These are phyloP conservation scores for Dynastes tityus DNA, from an alignment of 2,888 invertebrate species.

Conservation along the genomic window DNA sequence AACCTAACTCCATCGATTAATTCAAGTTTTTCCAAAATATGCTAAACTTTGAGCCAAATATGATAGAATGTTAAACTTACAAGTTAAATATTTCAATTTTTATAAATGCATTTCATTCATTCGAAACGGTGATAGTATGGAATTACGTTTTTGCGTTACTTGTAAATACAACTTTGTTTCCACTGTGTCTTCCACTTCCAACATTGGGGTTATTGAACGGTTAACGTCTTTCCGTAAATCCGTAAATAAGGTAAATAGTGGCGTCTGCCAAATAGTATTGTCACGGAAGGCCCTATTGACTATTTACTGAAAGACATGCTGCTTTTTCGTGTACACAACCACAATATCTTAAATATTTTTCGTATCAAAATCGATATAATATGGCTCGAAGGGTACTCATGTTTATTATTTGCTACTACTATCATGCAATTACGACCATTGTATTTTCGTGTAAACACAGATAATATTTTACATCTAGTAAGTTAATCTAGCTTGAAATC, in stretches of 20 bases:
- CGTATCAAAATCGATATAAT: conserved; percentile 8
- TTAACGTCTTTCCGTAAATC: conserved; percentile 15
- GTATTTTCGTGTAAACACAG: too few species aligned
- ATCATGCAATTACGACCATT: too few species aligned
- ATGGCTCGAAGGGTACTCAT: background rate
- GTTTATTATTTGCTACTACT: background rate
- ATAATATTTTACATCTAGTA: too few species aligned
- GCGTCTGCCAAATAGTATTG: conserved; percentile 4
- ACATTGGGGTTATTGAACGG: conserved; percentile 1
- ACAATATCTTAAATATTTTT: background rate
- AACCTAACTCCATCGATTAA: too few species aligned
- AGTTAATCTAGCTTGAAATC: too few species aligned
- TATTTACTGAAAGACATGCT: background rate
- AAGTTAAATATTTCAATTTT: background rate
- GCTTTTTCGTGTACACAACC: background rate
- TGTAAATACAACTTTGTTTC: background rate
- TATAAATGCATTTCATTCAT: background rate
- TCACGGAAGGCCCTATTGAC: conserved; percentile 22
- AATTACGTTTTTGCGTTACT: background rate
- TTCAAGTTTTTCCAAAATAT: too few species aligned
- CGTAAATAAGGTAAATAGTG: background rate
- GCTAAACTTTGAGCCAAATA: too few species aligned
- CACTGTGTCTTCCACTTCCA: background rate
- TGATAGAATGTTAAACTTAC: too few species aligned
- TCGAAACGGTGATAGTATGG: background rate